Evolutionary conservation across 2,888 invertebrate species (phyloP).

Genomic region (Heteromyza rotundicornis): DNA sequence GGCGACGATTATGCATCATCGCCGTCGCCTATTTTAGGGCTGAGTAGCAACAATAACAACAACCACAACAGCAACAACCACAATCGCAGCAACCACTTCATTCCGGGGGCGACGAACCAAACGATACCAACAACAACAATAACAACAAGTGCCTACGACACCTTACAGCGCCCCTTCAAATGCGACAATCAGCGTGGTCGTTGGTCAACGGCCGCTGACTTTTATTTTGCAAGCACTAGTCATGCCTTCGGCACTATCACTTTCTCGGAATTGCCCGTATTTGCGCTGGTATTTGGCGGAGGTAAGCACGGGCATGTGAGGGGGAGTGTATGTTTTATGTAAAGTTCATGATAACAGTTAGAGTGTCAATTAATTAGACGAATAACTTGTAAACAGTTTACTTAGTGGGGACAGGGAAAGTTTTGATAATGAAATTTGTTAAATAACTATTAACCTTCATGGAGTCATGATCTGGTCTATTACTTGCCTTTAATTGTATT

Average conservation of each 20-base stretch:
- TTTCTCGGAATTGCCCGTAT: conserved; percentile 75
- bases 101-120: background rate
- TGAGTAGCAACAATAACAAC: conserved; percentile 8
- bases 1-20: conserved; percentile 32
- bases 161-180: conserved; percentile 56
- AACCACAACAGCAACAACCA: conserved; percentile 19
- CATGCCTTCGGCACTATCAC: conserved; percentile 84
- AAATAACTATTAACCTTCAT: no score
- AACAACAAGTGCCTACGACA: conserved; percentile 54
- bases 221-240: conserved; percentile 81
- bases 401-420: background rate
- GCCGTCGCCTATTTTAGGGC: conserved; percentile 23
- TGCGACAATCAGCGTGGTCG: conserved; percentile 66
- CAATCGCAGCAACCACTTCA: conserved; percentile 24
- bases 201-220: conserved; percentile 78
- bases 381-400: background rate
- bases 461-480: no score
- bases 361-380: conserved; percentile 8
- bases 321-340: background rate
- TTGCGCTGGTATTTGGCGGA: conserved; percentile 51
- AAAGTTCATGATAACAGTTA: no score
- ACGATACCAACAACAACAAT: background rate
- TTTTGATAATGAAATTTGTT: no score
- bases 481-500: no score
- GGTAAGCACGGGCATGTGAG: conserved; percentile 41